These are phyloP conservation scores for Hoplostethus mediterraneus DNA, from an alignment of 2,797 vertebrate genomes.

Conservation along the genomic window DNA sequence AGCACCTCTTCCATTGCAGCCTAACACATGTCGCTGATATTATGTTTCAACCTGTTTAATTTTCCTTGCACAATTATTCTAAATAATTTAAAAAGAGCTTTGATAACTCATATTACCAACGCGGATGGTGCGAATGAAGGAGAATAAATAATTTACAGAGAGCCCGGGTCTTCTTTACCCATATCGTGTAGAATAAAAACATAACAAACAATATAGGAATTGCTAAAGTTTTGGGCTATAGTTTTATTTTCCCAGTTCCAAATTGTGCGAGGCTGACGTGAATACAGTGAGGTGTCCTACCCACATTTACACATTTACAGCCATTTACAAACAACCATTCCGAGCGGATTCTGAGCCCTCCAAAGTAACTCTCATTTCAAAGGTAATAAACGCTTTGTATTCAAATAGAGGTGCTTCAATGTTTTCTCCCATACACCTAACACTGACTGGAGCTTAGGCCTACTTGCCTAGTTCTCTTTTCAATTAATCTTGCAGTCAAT, in stretches of 20 bases:
- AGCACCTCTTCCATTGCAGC: slow-evolving; percentile 73
- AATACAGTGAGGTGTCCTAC: slow-evolving; percentile 38
- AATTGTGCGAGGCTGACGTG: neutral
- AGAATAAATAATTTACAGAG: slow-evolving; percentile 94
- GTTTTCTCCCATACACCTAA: slow-evolving; percentile 17
- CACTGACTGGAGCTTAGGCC: slow-evolving; percentile 10
- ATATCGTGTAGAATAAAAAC: slow-evolving; percentile 62
- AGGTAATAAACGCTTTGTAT: slow-evolving; percentile 77
- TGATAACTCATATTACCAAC: slow-evolving; percentile 99
- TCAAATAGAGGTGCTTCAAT: slow-evolving; percentile 63
- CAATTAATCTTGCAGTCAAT: slow-evolving; percentile 2
- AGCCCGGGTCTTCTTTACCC: slow-evolving; percentile 71
- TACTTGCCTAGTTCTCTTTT: slow-evolving; percentile 3
- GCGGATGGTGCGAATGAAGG: slow-evolving; percentile 90
- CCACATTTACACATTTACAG: slow-evolving; percentile 60
- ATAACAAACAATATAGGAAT: slow-evolving; percentile 17
- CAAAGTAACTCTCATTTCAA: slow-evolving; percentile 41
- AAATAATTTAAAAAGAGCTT: slow-evolving; percentile 97
- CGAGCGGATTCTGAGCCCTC: slow-evolving; percentile 17
- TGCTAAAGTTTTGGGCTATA: neutral
- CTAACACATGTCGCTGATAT: slow-evolving; percentile 88
- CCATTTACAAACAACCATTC: slow-evolving; percentile 43
- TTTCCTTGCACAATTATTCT: slow-evolving; percentile 90
- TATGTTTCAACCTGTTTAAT: slow-evolving; percentile 91
- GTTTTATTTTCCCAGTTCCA: slow-evolving; percentile 1